Base-by-base conservation (phyloP, 1,140 invertebrate species). In the Diorhabda sublineata region DNA sequence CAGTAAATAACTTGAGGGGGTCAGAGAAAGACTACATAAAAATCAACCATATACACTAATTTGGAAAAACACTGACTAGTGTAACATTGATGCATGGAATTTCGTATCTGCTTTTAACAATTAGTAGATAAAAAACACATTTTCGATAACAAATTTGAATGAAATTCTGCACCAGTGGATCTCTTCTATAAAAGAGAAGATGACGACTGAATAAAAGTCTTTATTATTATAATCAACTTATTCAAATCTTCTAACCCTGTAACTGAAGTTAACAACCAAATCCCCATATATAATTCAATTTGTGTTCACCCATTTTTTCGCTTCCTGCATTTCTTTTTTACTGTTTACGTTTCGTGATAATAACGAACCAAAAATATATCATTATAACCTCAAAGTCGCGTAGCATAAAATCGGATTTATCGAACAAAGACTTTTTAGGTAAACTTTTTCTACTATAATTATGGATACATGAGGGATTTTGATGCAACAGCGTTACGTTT, bases 381-480 rank as follows among this genome's bases (percentile, higher is more conserved):
- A 60, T 60, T 41, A 43, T 2, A 57, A 65, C 47, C 64, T 42
- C 41, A 44, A 43, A 57, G 5, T 45, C 56, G 42, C 47, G 41
- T n/a, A 65, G 64, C 64, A 56, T 56, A 65, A 65, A 65, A 65
- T 65, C 64, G 44, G 64, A 65, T 65, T 65, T 65, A 58, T 56
- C 64, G 52, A 43, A 57, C 47, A 65, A 65, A 56, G 64, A 56
- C 8, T 41, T 57, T 65, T 65, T 65, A 44, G 61, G 47, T 57
- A 65, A 65, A 65, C 64, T 47, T 65, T 65, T 65, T 45, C 44
- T 62, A 62, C 61, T n/a, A 62, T 62, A 62, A 62, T 62, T 62
- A 62, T 44, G 61, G 47, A n/a, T 52, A n/a, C n/a, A 52, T 52
- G 47, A 52, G 47, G 47, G 47, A n/a, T 61, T 61, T 42, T 9